Evolutionary conservation across 2,888 invertebrate species (phyloP).

Genomic region (Alentia gelatinosa): DNA sequence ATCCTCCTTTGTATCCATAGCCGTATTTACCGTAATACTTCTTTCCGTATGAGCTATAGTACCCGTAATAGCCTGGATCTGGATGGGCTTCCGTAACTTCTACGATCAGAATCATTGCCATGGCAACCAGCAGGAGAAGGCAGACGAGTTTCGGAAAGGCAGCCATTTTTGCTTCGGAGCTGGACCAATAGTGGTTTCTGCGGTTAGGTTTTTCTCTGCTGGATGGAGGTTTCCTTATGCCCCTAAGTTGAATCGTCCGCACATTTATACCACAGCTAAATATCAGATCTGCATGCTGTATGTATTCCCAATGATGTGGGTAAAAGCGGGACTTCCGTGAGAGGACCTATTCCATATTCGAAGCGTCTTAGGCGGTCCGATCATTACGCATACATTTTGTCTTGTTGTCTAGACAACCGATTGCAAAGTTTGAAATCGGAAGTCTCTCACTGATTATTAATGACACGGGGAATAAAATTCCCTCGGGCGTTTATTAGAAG

Average conservation of each 20-base stretch:
- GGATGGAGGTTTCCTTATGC: not conserved
- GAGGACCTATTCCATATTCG: too few relatives aligned
- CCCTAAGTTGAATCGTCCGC: too few relatives aligned
- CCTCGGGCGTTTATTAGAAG: too few relatives aligned
- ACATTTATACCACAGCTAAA: not conserved
- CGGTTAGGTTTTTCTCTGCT: not conserved
- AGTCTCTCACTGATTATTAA: too few relatives aligned
- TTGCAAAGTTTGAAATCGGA: too few relatives aligned
- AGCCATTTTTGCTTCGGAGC: not conserved
- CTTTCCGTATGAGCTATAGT: not conserved
- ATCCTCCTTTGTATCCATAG: not conserved
- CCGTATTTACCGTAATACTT: not conserved
- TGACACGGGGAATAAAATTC: too few relatives aligned
- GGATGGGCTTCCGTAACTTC: not conserved
- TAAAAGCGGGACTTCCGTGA: too few relatives aligned
- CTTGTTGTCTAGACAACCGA: too few relatives aligned
- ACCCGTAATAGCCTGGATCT: conserved; percentile 5
- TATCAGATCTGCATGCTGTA: not conserved
- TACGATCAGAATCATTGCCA: not conserved
- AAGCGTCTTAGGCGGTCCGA: too few relatives aligned
- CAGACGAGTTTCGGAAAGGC: conserved; percentile 4
- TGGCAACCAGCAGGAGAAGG: not conserved
- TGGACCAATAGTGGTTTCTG: not conserved
- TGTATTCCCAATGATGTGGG: too few relatives aligned
- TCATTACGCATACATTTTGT: too few relatives aligned